Evolutionary conservation across 2,113 vertebrate species (phyloP), one percentile per base, ranked within the genome.

Genomic region (Sceloporus undulatus): DNA sequence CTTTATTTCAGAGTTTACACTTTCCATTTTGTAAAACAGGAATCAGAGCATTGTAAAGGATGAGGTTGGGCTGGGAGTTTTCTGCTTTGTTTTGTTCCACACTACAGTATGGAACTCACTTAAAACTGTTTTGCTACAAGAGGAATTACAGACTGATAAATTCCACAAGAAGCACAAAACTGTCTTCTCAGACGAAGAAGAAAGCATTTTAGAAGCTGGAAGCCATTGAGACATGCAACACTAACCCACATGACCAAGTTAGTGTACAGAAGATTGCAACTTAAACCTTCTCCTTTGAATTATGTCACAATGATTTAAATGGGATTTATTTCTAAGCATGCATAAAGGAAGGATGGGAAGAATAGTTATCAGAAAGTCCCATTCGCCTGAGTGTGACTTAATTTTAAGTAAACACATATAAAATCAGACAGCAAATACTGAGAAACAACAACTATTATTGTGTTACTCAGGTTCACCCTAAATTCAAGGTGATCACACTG

Each of bases 1-100:
- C 78, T 91, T 94, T 87, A 87, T 79, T 90, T 93, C 84, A 79
- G 73, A 84, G 93, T 94, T 95, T 88, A 90, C 89, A 92, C 82
- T 88, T 94, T 78, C 91, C 90, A 91, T 59, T 1, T 1, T 90
- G 84, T 83, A 91, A 94, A 92, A 93, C 85, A 27, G 52, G 54
- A 59, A 86, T 62, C 9, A 8, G 2, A 56, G 88, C 13, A 27
- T 82, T 82, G 77, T 77, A 77, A 9, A 87, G 66, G 13, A 2
- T 86, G 3, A 8, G 7, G 56, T 8, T 4, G n/a, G n/a, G 6
- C 27, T 48, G 48, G 48, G 4, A 48, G 48, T 29, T 71, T 73
- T 18, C 9, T 77, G 7, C 48, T 77, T 29, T 54, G 2, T 54
- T 38, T 73, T 75, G 40, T 59, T 34, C 21, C 75, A 42, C 27